Evolutionary conservation across 1,140 invertebrate species (phyloP).

Genomic region (Procambarus virginalis): DNA sequence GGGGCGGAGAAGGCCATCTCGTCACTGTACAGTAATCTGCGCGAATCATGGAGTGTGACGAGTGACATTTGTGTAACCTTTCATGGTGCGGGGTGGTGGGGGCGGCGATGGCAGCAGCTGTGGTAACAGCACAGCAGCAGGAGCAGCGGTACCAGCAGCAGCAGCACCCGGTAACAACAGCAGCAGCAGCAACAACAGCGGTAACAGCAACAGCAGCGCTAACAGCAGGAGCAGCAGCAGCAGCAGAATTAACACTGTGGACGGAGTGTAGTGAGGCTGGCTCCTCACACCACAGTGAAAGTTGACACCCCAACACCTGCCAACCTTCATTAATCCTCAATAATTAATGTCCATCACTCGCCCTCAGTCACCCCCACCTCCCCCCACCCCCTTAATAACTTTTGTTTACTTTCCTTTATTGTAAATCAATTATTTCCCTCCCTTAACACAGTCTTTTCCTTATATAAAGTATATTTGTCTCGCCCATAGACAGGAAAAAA

Average conservation of each 20-base stretch:
- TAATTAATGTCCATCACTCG: slow-evolving; percentile 58
- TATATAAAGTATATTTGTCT: too few species aligned
- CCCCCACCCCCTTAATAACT: background rate
- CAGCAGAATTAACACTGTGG: background rate
- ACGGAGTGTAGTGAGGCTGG: background rate
- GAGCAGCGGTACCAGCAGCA: background rate
- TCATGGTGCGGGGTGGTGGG: slow-evolving; percentile 13
- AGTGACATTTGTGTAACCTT: slow-evolving; percentile 64
- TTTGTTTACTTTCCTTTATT: background rate
- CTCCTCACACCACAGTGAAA: slow-evolving; percentile 23
- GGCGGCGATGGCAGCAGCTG: slow-evolving; percentile 9
- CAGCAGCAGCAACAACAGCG: background rate
- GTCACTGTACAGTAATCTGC: slow-evolving; percentile 54
- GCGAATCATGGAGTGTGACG: slow-evolving; percentile 55
- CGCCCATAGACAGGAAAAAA: too few species aligned
- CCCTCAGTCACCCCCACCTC: slow-evolving; percentile 21
- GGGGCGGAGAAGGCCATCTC: slow-evolving; percentile 32
- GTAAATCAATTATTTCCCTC: background rate
- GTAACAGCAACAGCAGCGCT: too few species aligned
- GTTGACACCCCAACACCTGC: slow-evolving; percentile 48
- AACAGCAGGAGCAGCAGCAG: too few species aligned
- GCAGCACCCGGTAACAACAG: background rate
- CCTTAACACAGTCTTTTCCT: background rate
- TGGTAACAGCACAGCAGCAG: background rate
- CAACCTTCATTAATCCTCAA: slow-evolving; percentile 36